Conservation (phyloP, 2,888 invertebrate genomes). For the Eupithecia subumbrata region DNA sequence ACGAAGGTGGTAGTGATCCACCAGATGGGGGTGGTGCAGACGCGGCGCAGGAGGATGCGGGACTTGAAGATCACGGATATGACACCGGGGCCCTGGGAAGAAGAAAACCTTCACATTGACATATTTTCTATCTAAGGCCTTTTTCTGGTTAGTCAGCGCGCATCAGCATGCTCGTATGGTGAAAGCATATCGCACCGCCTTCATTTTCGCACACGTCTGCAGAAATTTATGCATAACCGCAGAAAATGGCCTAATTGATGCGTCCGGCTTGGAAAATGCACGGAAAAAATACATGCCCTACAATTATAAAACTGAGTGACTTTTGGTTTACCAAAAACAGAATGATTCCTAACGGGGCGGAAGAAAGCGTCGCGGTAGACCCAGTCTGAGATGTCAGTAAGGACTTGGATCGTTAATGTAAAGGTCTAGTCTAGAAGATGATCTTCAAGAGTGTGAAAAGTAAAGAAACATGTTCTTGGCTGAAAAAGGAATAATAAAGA, state of each 20-base stretch:
- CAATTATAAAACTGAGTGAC: too few relatives aligned
- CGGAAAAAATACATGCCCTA: too few relatives aligned
- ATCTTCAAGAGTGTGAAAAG: background rate
- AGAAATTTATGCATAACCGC: too few relatives aligned
- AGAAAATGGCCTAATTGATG: too few relatives aligned
- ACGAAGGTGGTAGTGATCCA: constrained; percentile 92
- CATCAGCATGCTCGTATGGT: too few relatives aligned
- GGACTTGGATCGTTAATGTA: background rate
- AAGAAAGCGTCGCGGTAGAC: background rate
- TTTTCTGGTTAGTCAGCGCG: too few relatives aligned
- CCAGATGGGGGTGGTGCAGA: constrained; percentile 88
- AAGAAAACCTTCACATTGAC: background rate
- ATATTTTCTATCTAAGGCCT: background rate
- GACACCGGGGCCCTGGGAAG: constrained; percentile 46
- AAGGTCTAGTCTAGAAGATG: background rate
- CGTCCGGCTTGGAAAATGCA: too few relatives aligned
- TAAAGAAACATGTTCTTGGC: background rate
- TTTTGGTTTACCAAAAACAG: too few relatives aligned
- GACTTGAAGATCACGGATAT: constrained; percentile 75
- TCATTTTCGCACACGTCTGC: too few relatives aligned
- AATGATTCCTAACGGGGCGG: background rate
- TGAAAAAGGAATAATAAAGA: background rate
- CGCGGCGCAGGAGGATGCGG: constrained; percentile 79
- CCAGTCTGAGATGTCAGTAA: background rate
- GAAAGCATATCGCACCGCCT: too few relatives aligned